These are phyloP conservation scores for Sipha flava DNA, from an alignment of 1,140 invertebrate genomes.

Conservation along the genomic window DNA sequence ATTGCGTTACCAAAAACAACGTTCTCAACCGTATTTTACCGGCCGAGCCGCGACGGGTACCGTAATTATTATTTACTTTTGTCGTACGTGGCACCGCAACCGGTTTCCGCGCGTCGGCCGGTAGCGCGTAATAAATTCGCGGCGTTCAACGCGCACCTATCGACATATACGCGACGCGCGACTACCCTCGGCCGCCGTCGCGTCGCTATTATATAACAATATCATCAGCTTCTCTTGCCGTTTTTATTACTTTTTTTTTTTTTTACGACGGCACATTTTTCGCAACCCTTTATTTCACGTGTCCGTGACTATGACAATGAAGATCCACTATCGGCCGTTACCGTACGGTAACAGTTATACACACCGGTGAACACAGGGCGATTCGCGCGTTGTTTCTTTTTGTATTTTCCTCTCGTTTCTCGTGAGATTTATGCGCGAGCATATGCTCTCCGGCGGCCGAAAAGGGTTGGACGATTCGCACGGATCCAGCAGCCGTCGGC, in stretches of 20 bases:
- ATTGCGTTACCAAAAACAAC: too few relatives aligned
- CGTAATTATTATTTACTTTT: too few relatives aligned
- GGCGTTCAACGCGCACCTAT: background rate
- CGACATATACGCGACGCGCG: too few relatives aligned
- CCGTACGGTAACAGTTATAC: background rate
- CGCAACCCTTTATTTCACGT: conserved; percentile 29
- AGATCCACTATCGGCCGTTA: conserved; percentile 15
- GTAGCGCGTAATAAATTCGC: background rate
- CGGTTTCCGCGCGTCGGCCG: background rate
- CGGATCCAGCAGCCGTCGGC: too few relatives aligned
- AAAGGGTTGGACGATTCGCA: background rate
- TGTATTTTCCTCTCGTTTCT: background rate
- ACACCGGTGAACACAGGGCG: too few relatives aligned
- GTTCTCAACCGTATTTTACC: too few relatives aligned
- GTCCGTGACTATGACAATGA: conserved; percentile 26
- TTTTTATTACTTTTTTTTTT: background rate
- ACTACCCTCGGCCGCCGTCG: background rate
- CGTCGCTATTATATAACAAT: background rate
- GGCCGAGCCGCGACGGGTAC: too few relatives aligned
- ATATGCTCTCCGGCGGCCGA: background rate
- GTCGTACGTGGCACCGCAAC: background rate
- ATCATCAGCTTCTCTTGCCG: background rate
- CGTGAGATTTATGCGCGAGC: conserved; percentile 1
- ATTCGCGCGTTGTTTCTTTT: background rate
- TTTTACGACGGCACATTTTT: conserved; percentile 20